Percentiles rank a stretch among this genome's conserved stretches.
phyloP scores from a whole-genome alignment of 2,113 vertebrate species.

The Limnothrissa miodon region DNA sequence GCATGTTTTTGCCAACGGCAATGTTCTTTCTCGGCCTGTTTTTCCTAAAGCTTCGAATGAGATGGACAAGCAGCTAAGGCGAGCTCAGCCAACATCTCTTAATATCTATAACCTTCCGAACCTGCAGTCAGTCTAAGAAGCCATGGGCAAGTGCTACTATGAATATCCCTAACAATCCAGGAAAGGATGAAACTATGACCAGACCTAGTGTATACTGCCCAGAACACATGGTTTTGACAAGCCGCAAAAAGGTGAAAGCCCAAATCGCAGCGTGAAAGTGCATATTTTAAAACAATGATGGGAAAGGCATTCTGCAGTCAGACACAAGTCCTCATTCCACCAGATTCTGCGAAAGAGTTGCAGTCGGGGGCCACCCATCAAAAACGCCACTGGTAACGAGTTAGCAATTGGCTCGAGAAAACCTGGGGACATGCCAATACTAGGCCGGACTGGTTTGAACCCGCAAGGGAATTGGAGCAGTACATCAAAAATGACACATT shows the following conservation, averaged over 20 bases:
- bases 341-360: not conserved
- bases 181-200: not conserved
- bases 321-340: not conserved
- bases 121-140: not conserved
- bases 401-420: conserved; percentile 44
- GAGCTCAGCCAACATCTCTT: conserved; percentile 22
- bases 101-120: conserved; percentile 9
- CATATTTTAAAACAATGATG: conserved; percentile 21
- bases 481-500: conserved; percentile 36
- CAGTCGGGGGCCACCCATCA: conserved; percentile 37
- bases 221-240: not conserved
- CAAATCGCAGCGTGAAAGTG: not conserved
- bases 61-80: conserved; percentile 18
- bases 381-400: conserved; percentile 26
- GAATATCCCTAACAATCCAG: not conserved
- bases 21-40: conserved; percentile 28
- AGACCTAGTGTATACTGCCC: not conserved
- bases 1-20: conserved; percentile 39
- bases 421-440: conserved; percentile 44
- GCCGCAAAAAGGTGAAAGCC: conserved; percentile 11
- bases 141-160: not conserved
- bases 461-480: not conserved
- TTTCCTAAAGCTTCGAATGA: not conserved
- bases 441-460: conserved; percentile 36
- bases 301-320: not conserved